Evolutionary conservation across 2,113 vertebrate species (phyloP).

Genomic region (Actinemys pallida): DNA sequence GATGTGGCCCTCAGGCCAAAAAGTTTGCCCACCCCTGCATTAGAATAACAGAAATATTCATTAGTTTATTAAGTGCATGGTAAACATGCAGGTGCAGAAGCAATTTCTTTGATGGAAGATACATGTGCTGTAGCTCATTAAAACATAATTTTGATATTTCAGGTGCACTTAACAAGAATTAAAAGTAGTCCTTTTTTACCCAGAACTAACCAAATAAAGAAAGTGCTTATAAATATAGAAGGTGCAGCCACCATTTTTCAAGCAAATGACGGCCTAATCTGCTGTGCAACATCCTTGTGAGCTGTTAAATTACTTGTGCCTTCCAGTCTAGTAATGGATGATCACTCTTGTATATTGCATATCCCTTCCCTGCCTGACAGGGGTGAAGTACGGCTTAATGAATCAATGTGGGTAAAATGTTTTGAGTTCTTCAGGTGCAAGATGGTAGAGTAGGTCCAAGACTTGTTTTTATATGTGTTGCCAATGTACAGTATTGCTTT

Average conservation of each 20-base stretch:
- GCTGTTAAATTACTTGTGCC: not conserved
- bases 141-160: not conserved
- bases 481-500: not conserved
- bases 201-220: not conserved
- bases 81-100: not conserved
- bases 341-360: not conserved
- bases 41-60: not conserved
- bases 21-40: too few species aligned
- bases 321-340: not conserved
- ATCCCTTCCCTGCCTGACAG: not conserved
- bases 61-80: not conserved
- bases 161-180: constrained; percentile 7
- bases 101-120: not conserved
- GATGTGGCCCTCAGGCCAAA: too few species aligned
- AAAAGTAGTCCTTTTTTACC: not conserved
- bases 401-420: not conserved
- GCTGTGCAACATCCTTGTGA: not conserved
- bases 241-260: not conserved
- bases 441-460: not conserved
- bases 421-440: not conserved
- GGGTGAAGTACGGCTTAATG: accelerated
- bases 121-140: not conserved
- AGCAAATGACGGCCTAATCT: not conserved
- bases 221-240: not conserved
- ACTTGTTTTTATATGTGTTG: not conserved